These are phyloP conservation scores for Fissipunctia ypsillon DNA, from an alignment of 2,888 invertebrate genomes.

Conservation along the genomic window DNA sequence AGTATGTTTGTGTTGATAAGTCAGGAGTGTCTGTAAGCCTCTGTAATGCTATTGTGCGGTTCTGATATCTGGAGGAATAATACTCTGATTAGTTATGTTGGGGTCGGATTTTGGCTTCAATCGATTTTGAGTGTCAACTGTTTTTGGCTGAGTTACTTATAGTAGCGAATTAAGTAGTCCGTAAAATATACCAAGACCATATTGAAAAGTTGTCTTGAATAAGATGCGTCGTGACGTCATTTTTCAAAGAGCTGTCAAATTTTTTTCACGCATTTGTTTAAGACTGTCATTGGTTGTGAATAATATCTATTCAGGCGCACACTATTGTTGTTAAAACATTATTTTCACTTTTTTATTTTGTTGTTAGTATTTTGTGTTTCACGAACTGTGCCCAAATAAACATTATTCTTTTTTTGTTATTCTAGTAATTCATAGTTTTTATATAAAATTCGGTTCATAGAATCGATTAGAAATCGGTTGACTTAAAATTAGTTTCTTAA, in stretches of 20 bases:
- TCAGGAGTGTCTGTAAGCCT: constrained; percentile 49
- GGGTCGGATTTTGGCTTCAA: constrained; percentile 25
- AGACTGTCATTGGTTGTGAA: no score
- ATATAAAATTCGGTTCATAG: background rate
- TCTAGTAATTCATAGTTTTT: no score
- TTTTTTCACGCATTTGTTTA: no score
- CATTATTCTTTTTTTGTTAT: no score
- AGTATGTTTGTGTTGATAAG: constrained; percentile 61
- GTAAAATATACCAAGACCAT: background rate
- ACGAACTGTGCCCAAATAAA: no score
- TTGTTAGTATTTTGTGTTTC: no score
- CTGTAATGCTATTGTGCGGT: constrained; percentile 43
- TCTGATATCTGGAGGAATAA: constrained; percentile 20
- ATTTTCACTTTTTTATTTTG: no score
- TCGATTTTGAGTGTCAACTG: constrained; percentile 10
- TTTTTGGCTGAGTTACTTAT: background rate
- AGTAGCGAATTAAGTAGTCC: no score
- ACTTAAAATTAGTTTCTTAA: background rate
- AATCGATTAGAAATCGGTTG: background rate
- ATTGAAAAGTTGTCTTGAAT: background rate
- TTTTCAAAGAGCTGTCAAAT: no score
- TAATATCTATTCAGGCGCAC: no score
- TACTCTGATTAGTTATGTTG: constrained; percentile 16
- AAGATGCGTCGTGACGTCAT: no score
- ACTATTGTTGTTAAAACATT: no score